These are phyloP conservation scores for Triplophysa dalaica DNA, from an alignment of 2,113 vertebrate species.

Conservation along the genomic window DNA sequence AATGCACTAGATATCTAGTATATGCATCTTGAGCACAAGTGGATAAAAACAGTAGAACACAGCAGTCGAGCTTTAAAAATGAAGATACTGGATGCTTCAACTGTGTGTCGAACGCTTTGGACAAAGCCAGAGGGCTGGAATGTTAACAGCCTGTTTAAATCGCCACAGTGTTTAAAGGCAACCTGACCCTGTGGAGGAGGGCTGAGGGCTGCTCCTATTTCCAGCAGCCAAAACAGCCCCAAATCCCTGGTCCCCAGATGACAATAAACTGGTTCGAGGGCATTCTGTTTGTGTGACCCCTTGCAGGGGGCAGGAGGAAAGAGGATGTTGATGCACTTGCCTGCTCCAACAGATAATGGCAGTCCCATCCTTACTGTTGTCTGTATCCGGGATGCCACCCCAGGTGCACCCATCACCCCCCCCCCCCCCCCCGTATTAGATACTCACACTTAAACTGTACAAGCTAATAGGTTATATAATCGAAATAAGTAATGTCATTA, in stretches of 20 bases:
- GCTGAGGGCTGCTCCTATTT: conserved; percentile 39
- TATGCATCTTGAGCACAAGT: background rate
- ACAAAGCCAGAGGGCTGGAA: conserved; percentile 18
- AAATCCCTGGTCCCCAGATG: conserved; percentile 51
- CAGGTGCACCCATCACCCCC: conserved; percentile 53
- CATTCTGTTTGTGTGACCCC: conserved; percentile 73
- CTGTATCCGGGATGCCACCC: conserved; percentile 52
- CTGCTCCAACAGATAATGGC: conserved; percentile 72
- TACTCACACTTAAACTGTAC: background rate
- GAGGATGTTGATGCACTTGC: conserved; percentile 67
- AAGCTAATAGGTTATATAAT: background rate
- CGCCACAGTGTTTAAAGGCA: conserved; percentile 34
- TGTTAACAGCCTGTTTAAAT: conserved; percentile 47
- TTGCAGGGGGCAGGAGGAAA: conserved; percentile 72
- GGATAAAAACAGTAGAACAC: background rate
- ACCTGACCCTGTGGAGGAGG: conserved; percentile 32
- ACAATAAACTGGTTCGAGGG: conserved; percentile 55
- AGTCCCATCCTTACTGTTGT: conserved; percentile 53
- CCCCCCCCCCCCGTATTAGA: background rate
- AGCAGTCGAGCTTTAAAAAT: conserved; percentile 1
- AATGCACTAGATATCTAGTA: background rate
- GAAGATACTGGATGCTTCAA: background rate
- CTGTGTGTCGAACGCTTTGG: conserved; percentile 5
- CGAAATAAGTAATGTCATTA: background rate
- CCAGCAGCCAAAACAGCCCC: conserved; percentile 53